phyloP scores from a whole-genome alignment of 2,888 invertebrate genomes.

The Archaeoteleia sp. region DNA sequence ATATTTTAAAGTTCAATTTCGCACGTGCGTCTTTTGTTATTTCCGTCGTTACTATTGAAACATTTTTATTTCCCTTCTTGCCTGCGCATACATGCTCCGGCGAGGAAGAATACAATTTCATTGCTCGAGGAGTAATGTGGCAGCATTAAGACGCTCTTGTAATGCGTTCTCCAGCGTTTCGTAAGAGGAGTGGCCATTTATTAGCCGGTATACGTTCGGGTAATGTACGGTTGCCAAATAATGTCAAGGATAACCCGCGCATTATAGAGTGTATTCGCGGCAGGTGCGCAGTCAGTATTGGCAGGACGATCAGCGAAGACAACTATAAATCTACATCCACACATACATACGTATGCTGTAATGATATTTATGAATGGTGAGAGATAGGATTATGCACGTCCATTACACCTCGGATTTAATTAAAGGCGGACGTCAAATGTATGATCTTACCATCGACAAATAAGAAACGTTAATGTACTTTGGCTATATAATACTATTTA shows the following conservation, averaged over 20 bases:
- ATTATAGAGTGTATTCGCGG: constrained; percentile 52
- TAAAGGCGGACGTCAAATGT: constrained; percentile 35
- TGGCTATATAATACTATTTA: constrained; percentile 36
- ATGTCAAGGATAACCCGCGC: constrained; percentile 71
- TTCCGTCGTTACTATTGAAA: not conserved
- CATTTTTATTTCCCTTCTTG: constrained; percentile 24
- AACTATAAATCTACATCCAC: constrained; percentile 50
- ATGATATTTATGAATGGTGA: constrained; percentile 48
- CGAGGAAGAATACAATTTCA: constrained; percentile 45
- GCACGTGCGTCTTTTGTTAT: constrained; percentile 26
- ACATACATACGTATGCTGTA: constrained; percentile 16
- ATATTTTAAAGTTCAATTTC: not conserved
- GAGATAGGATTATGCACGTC: constrained; percentile 41
- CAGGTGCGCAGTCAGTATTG: constrained; percentile 53
- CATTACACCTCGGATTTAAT: constrained; percentile 49
- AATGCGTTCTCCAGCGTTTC: constrained; percentile 53
- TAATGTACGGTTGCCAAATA: constrained; percentile 65
- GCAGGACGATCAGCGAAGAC: constrained; percentile 46
- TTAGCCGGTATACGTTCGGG: constrained; percentile 56
- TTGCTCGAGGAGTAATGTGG: constrained; percentile 42
- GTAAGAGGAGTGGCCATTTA: constrained; percentile 62
- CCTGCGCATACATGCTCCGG: not conserved
- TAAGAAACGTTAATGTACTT: constrained; percentile 29
- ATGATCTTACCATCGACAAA: constrained; percentile 32
- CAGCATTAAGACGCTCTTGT: constrained; percentile 21